Evolutionary conservation across 2,888 invertebrate genomes (phyloP).

Genomic region (Cephus pygmeus): DNA sequence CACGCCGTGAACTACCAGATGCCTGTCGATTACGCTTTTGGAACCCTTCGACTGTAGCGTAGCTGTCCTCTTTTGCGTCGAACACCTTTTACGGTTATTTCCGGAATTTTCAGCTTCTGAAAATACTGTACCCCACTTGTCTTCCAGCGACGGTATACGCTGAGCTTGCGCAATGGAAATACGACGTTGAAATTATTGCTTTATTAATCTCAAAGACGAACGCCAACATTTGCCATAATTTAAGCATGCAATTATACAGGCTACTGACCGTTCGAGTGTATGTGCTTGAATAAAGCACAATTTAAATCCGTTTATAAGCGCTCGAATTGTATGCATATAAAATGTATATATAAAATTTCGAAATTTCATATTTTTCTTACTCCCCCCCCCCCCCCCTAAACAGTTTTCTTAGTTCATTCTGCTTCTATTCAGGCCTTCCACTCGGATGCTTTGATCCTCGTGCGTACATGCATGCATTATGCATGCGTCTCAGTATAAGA

Average conservation of each 20-base stretch:
- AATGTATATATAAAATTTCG: neutral
- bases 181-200: neutral
- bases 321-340: neutral
- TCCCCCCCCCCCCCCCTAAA: neutral
- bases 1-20: conserved; percentile 13
- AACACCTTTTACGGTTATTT: neutral
- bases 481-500: neutral
- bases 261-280: neutral
- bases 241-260: neutral
- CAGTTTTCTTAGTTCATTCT: neutral
- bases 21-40: neutral
- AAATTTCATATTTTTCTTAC: neutral
- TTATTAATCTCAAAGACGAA: neutral
- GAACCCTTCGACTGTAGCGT: neutral
- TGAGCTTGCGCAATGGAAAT: neutral
- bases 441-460: neutral
- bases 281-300: too few relatives aligned
- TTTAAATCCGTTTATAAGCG: too few relatives aligned
- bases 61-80: neutral
- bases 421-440: neutral
- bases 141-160: neutral
- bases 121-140: neutral
- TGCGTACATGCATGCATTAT: neutral
- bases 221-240: neutral
- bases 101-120: neutral